Conservation (phyloP, 1,140 invertebrate genomes). For the Drosophila bifasciata region DNA sequence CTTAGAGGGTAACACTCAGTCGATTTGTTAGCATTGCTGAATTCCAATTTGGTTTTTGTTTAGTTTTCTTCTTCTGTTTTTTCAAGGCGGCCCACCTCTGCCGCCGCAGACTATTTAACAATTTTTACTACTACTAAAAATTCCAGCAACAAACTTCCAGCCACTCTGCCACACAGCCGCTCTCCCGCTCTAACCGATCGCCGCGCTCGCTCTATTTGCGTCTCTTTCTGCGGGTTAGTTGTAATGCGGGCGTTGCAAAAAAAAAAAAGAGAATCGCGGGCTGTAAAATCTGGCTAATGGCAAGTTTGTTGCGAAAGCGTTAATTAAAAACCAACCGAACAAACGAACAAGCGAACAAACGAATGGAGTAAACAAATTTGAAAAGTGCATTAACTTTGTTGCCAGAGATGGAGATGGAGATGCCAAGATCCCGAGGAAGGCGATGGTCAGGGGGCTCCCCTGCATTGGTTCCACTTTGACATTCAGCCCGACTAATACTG, state of each 20-base stretch:
- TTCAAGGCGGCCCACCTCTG: constrained; percentile 57
- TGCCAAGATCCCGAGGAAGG: constrained; percentile 20
- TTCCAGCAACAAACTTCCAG: constrained; percentile 52
- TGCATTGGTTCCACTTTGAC: constrained; percentile 37
- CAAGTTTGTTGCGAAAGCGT: constrained; percentile 79
- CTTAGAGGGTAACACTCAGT: neutral
- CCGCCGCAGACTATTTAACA: constrained; percentile 78
- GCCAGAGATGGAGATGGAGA: constrained; percentile 24
- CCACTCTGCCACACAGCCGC: constrained; percentile 14
- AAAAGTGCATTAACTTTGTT: constrained; percentile 68
- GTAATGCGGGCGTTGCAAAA: constrained; percentile 77
- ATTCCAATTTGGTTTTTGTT: constrained; percentile 32
- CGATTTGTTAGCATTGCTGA: neutral
- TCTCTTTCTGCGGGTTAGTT: constrained; percentile 57
- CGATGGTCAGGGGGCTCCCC: neutral
- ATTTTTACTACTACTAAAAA: constrained; percentile 81
- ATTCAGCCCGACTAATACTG: constrained; percentile 22
- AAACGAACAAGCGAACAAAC: constrained; percentile 12
- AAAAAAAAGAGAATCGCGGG: constrained; percentile 68
- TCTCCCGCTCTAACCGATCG: too few relatives aligned
- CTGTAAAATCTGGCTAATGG: constrained; percentile 80
- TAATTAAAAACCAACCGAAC: constrained; percentile 71
- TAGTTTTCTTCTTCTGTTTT: constrained; percentile 20
- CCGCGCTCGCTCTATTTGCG: constrained; percentile 8
- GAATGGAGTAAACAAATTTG: constrained; percentile 27